Base-by-base conservation (phyloP, 2,113 vertebrate genomes). In the Climacteris rufus region DNA sequence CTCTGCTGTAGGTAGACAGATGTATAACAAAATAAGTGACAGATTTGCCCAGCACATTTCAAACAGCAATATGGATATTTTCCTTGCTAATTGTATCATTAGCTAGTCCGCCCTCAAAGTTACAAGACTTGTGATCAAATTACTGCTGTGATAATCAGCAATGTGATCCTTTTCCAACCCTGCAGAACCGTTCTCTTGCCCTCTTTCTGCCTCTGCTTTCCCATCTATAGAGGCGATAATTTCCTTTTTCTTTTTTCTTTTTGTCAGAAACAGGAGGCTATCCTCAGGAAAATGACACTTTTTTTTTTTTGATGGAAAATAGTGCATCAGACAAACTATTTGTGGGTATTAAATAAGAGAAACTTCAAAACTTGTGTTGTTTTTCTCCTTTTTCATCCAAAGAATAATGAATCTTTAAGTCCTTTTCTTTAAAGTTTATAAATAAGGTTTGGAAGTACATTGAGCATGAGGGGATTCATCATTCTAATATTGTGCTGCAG, bases 71-170 rank as follows among this genome's bases (percentile, higher is more conserved):
- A 31, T 37, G 76, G 42, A 37, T 65, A 40, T 92, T 90, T 71
- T 87, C 65, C 30, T 63, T 70, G 49, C 68, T 93, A 92, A 93
- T 74, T 92, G 82, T 91, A 93, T 93, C 93, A 90, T 90, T 94
- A 93, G 64, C 83, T 96, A 70, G 84, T 66, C 89, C 0, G 0
- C 76, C 80, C 59, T 68, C 76, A 20, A 80, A 93, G 45, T 93
- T 90, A 88, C 89, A 92, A 76, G 90, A 61, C 24, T 68, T 82
- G 31, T 68, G 76, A 88, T 86, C 68, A 89, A 95, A 94, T 89
- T 89, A 77, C 19, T 61, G 3, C 50, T 77, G 31, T 61, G 82
- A 72, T 79, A 87, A 92, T 85, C 65, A 88, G 59, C 1, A 10
- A 94, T 45, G 40, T 50, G 71, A 60, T 94, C 57, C 80, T 88